phyloP scores from a whole-genome alignment of 2,888 invertebrate species.

The Lasius platythorax region DNA sequence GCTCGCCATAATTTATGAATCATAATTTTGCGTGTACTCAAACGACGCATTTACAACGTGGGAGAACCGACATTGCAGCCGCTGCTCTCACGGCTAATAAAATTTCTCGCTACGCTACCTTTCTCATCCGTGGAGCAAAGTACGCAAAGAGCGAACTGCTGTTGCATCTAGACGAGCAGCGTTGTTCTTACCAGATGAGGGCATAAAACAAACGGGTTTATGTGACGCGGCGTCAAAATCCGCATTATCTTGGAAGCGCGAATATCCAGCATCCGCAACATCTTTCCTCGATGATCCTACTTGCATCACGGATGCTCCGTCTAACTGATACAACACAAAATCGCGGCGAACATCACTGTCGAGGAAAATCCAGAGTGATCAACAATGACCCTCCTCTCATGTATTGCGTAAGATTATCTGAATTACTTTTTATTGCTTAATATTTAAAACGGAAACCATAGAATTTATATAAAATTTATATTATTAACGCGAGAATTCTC shows the following conservation, averaged over 20 bases:
- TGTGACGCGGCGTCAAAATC: conserved; percentile 20
- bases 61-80: background rate
- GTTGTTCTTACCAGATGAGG: background rate
- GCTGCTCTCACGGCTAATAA: conserved; percentile 18
- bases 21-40: conserved; percentile 22
- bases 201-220: conserved; percentile 21
- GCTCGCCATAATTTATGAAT: conserved; percentile 13
- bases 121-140: background rate
- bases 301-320: background rate
- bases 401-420: background rate
- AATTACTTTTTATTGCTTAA: background rate
- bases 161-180: conserved; percentile 41
- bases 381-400: background rate
- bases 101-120: conserved; percentile 7
- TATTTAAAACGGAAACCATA: background rate
- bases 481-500: background rate
- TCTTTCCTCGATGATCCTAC: background rate
- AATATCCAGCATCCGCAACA: conserved; percentile 24
- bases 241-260: background rate
- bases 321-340: background rate
- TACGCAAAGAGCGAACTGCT: conserved; percentile 43
- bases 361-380: background rate
- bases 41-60: conserved; percentile 7
- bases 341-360: background rate
- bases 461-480: background rate